A percentile compares a stretch with the other conserved stretches of the same genome.
phyloP scores from a whole-genome alignment of 2,797 vertebrate genomes.

The Mormyrops boulengeri region DNA sequence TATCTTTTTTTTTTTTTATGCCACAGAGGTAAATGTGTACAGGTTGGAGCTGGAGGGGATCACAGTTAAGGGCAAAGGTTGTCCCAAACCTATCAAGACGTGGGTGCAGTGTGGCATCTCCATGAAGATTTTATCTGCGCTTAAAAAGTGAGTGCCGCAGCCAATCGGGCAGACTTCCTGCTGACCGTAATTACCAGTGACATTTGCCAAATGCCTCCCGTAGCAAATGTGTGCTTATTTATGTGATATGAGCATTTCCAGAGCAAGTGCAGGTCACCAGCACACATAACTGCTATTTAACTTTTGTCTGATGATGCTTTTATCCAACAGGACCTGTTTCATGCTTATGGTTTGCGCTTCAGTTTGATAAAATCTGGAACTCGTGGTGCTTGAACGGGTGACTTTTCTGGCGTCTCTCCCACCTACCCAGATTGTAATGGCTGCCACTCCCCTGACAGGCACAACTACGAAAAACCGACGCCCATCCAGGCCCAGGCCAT shows the following conservation, averaged over 20 bases:
- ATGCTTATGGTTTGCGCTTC: not conserved
- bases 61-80: constrained; percentile 90
- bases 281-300: not conserved
- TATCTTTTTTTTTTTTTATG: not conserved
- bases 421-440: not conserved
- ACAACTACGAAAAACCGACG: constrained; percentile 91
- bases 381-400: not conserved
- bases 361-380: not conserved
- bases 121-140: constrained; percentile 91
- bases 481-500: constrained; percentile 96
- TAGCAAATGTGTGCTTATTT: not conserved
- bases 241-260: not conserved
- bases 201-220: not conserved
- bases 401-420: not conserved
- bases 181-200: not conserved
- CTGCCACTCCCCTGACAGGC: constrained; percentile 53
- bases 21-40: constrained; percentile 76
- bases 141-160: constrained; percentile 79
- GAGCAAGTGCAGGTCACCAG: not conserved
- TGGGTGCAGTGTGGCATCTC: constrained; percentile 99
- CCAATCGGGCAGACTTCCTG: not conserved
- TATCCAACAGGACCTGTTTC: not conserved
- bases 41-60: constrained; percentile 91
- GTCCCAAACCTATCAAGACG: constrained; percentile 94
- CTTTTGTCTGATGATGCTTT: not conserved